Base-by-base conservation (phyloP, 2,888 invertebrate species). In the Ochlodes sylvanus region DNA sequence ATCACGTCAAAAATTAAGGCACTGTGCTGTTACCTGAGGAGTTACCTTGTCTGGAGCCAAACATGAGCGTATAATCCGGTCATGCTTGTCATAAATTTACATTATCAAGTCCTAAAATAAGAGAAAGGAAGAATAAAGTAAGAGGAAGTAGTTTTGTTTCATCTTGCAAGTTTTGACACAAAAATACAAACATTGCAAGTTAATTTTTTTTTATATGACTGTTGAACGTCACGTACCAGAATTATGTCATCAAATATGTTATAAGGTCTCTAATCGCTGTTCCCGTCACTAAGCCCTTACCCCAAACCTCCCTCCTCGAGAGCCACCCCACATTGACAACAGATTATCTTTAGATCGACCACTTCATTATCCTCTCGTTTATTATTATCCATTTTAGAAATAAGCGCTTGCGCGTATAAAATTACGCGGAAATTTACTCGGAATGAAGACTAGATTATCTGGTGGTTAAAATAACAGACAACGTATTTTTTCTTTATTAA, bases 261-360 rank as follows among this genome's bases (percentile, higher is more conserved):
- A 7, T 44, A 44, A 2, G 12, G 7, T 15, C 44, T 9, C 38
- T 38, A 44, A 56, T 41, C 42, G 34, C 56, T 54, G 15, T n/a
- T 58, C 17, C 17, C n/a, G 44, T 55, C 41, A 63, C 32, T 52
- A 54, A 10, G 56, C 17, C 50, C 70, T 32, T 69, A 57, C 15
- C 67, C 69, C 64, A 57, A 69, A 60, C 72, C 68, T 64, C 44
- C 62, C 69, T 62, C 70, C 71, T 70, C 71, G 67, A 71, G 60
- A 67, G 69, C 70, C 76, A 72, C 78, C 79, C 77, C 76, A 76
- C 84, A 84, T 82, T 80, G 87, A 86, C 85, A 82, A 83, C 80
- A 83, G 88, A 89, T 89, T 86, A 89, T 87, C 85, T 81, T 75
- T 73, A 75, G 77, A 78, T 81, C 78, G 82, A 80, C 83, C 82